Evolutionary conservation across 2,888 invertebrate genomes (phyloP), one percentile per base, ranked within the genome.

Genomic region (Rhagonycha fulva): DNA sequence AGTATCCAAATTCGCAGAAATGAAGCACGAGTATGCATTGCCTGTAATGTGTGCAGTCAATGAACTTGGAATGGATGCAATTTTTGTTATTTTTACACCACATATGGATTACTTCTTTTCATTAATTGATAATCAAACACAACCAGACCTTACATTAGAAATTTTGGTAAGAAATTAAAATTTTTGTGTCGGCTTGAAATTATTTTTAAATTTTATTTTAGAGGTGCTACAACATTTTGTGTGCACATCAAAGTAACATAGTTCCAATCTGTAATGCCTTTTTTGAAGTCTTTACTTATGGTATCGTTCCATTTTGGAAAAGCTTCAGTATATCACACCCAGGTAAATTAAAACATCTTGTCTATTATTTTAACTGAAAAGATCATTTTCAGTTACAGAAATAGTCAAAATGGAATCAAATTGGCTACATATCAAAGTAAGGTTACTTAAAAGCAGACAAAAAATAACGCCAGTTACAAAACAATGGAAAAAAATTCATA

Each of bases 11-110:
- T 70, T 85, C 32, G 75, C 76, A 1, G 80, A 83, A 62, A 76
- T 85, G 2, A 78, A 76, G 71, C 74, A 81, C 7, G 80, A 81
- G 70, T 84, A 80, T 75, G 74, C 83, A 3, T 75, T 86, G n/a
- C 81, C 86, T 4, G 73, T 87, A 14, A 75, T 87, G 19, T 82
- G 82, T 26, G 82, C 84, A 9, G 80, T 85, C 23, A 86, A 86
- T 82, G 83, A 82, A 74, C 78, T 87, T 9, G 87, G 87, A 28
- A 74, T 84, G 62, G 85, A 86, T 71, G 85, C 84, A 2, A 80
- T 87, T 14, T 72, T 71, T 23, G 79, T 81, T 68, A 81, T 87
- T 66, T 83, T 87, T 77, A 19, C 85, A 47, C 85, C 86, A 0
- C 83, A 85, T 79, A 75, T 85, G 61, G 75, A 82, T 9, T 81